These are phyloP conservation scores for Sterrhoptilus dennistouni DNA, from an alignment of 2,113 vertebrate genomes.

Conservation along the genomic window DNA sequence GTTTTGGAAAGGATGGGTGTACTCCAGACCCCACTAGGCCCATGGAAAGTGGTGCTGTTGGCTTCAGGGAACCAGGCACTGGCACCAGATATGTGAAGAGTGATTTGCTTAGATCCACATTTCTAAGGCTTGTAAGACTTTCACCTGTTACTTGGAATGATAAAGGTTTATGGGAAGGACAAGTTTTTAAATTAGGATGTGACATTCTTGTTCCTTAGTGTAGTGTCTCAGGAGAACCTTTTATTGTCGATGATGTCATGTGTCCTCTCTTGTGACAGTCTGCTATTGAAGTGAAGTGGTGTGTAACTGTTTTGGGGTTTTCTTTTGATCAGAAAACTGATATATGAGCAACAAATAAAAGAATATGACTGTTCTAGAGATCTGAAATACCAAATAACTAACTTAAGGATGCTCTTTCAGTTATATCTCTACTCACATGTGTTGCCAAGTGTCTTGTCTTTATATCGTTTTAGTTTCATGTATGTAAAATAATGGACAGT, in stretches of 20 bases:
- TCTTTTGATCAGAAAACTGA: not conserved
- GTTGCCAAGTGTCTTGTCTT: not conserved
- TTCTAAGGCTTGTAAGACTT: not conserved
- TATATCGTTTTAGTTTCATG: not conserved
- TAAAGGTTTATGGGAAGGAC: not conserved
- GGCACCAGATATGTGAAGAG: not conserved
- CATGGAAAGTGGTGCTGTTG: not conserved
- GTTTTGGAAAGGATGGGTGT: not conserved
- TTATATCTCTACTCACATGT: not conserved
- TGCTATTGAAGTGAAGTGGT: not conserved
- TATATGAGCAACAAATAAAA: not conserved
- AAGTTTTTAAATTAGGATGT: not conserved
- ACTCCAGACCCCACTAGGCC: not conserved
- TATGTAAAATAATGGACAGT: not conserved
- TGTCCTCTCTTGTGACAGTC: not conserved
- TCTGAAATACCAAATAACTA: not conserved
- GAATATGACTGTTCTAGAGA: not conserved
- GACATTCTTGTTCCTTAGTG: not conserved
- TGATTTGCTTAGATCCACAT: not conserved
- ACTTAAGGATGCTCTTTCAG: not conserved
- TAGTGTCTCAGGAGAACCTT: not conserved
- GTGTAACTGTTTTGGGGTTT: not conserved
- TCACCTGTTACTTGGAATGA: not conserved
- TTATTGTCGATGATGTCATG: not conserved
- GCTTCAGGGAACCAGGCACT: not conserved